Percentiles rank a stretch among this genome's conserved stretches.
These are phyloP conservation scores for Sander vitreus DNA, from an alignment of 2,113 vertebrate species.

Conservation along the genomic window DNA sequence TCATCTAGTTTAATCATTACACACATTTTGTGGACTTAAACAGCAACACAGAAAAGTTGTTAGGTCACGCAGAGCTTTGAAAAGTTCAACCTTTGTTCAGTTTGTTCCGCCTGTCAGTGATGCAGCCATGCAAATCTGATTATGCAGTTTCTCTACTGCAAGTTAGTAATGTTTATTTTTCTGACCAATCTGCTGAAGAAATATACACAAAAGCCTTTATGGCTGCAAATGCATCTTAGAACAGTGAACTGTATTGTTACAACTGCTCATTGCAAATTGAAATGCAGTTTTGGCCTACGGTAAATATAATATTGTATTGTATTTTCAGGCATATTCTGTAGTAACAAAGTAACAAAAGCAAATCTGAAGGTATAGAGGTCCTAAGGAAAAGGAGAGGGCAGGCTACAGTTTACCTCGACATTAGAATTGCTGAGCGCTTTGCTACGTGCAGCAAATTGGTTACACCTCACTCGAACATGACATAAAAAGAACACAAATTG, in stretches of 20 bases:
- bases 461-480: background rate
- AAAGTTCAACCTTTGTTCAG: background rate
- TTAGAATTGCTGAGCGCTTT: background rate
- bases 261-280: background rate
- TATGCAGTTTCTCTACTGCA: background rate
- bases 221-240: background rate
- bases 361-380: background rate
- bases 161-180: background rate
- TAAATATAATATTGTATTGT: background rate
- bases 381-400: background rate
- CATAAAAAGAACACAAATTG: conserved; percentile 8
- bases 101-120: background rate
- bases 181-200: background rate
- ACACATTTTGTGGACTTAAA: background rate
- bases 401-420: background rate
- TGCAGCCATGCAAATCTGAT: background rate
- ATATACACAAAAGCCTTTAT: background rate
- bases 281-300: background rate
- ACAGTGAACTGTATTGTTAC: background rate
- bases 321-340: background rate
- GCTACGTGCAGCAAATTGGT: background rate
- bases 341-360: background rate
- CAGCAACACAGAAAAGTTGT: background rate
- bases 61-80: background rate
- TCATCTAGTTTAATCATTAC: background rate